Conservation (phyloP, 2,888 invertebrate genomes). For the Rhorus exstirpatorius region DNA sequence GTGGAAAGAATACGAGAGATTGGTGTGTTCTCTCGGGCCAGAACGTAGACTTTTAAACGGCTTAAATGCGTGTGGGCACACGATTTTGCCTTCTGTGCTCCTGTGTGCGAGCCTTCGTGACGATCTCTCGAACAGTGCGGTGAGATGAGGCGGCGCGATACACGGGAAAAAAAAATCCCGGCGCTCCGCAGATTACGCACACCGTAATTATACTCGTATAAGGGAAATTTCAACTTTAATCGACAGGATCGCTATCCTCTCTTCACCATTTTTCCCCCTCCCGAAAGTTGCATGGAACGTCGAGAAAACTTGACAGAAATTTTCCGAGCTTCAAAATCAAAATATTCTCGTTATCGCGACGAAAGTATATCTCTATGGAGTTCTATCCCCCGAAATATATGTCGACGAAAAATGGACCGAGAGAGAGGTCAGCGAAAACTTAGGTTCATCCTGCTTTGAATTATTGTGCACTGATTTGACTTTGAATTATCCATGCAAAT, state of each 20-base stretch:
- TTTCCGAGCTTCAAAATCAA: neutral
- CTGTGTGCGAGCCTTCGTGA: conserved; percentile 44
- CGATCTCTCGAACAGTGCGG: conserved; percentile 28
- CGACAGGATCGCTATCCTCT: neutral
- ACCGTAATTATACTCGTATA: neutral
- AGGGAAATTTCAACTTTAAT: neutral
- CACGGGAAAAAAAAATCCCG: conserved; percentile 19
- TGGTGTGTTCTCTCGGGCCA: conserved; percentile 22
- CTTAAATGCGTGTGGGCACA: conserved; percentile 46
- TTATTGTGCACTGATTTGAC: too few species aligned
- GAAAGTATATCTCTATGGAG: too few species aligned
- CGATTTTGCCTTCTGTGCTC: conserved; percentile 45
- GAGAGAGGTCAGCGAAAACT: neutral
- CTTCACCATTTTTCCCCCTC: neutral
- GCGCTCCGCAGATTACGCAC: conserved; percentile 60
- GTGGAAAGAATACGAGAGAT: conserved; percentile 31
- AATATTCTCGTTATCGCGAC: too few species aligned
- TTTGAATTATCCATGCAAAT: neutral
- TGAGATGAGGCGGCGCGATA: conserved; percentile 9
- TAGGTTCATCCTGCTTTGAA: too few species aligned
- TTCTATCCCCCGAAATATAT: neutral
- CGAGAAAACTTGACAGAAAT: neutral
- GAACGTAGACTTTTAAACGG: conserved; percentile 33
- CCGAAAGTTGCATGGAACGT: too few species aligned
- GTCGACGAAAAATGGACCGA: neutral